Percentiles rank a stretch among this genome's conserved stretches.
phyloP scores from a whole-genome alignment of 2,113 vertebrate genomes.

The Podocnemis expansa region DNA sequence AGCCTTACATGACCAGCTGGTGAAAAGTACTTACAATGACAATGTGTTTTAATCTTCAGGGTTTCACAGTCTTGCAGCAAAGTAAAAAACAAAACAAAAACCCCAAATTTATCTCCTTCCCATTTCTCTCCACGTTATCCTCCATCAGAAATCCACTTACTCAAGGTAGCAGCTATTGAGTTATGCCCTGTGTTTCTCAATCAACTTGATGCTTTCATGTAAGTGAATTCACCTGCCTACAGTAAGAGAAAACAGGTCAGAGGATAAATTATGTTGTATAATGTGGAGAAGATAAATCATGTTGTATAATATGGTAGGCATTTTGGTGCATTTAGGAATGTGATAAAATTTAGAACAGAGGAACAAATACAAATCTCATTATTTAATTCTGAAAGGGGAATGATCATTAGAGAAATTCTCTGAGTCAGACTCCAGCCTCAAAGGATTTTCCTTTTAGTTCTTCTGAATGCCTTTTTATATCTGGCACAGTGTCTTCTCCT shows the following conservation, averaged over 20 bases:
- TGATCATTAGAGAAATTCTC: background rate
- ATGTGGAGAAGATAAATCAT: too few species aligned
- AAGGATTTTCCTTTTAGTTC: slow-evolving; percentile 6
- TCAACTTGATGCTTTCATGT: slow-evolving; percentile 23
- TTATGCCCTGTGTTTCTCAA: background rate
- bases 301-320: background rate
- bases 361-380: slow-evolving; percentile 20
- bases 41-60: background rate
- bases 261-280: background rate
- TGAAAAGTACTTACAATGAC: background rate
- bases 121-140: background rate
- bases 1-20: background rate
- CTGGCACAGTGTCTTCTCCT: slow-evolving; percentile 9
- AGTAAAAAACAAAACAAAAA: background rate
- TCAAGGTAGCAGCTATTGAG: slow-evolving; percentile 5
- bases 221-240: slow-evolving; percentile 40
- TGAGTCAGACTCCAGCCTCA: background rate
- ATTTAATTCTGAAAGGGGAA: slow-evolving; percentile 21
- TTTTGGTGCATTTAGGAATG: background rate
- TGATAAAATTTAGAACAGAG: background rate
- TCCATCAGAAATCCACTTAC: slow-evolving; percentile 9
- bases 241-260: background rate
- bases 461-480: background rate
- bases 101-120: background rate
- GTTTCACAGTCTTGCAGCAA: background rate